phyloP scores from a whole-genome alignment of 2,797 vertebrate genomes.

The Sebastes reedi region DNA sequence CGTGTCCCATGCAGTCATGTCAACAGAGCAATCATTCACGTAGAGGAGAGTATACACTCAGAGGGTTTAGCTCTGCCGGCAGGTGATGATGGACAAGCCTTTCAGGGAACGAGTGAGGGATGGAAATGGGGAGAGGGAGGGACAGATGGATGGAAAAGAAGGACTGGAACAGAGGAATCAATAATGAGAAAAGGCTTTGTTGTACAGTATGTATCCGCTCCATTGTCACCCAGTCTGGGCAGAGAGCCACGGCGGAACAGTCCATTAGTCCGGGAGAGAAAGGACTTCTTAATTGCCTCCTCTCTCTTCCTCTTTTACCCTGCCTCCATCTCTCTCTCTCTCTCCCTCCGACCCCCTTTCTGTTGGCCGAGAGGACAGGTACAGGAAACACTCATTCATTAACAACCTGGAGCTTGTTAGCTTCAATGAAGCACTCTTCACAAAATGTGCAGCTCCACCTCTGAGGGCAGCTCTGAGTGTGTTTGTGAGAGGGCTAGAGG shows the following conservation, averaged over 20 bases:
- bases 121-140: constrained; percentile 27
- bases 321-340: constrained; percentile 15
- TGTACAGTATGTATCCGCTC: constrained; percentile 13
- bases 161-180: constrained; percentile 45
- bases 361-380: constrained; percentile 57
- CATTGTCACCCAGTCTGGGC: constrained; percentile 55
- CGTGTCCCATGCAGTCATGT: constrained; percentile 70
- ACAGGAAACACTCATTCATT: constrained; percentile 72
- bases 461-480: constrained; percentile 39
- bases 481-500: constrained; percentile 42
- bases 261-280: constrained; percentile 40
- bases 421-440: constrained; percentile 52
- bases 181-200: constrained; percentile 18
- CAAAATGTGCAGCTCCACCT: constrained; percentile 49
- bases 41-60: constrained; percentile 66
- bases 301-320: constrained; percentile 32
- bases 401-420: constrained; percentile 70
- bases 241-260: constrained; percentile 50
- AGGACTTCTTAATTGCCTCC: constrained; percentile 53
- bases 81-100: constrained; percentile 77
- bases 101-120: constrained; percentile 59
- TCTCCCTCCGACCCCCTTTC: constrained; percentile 15
- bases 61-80: constrained; percentile 70
- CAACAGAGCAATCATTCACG: constrained; percentile 80
- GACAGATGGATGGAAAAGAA: constrained; percentile 49